Base-by-base conservation (phyloP, 2,113 vertebrate genomes). In the Stegastes partitus region DNA sequence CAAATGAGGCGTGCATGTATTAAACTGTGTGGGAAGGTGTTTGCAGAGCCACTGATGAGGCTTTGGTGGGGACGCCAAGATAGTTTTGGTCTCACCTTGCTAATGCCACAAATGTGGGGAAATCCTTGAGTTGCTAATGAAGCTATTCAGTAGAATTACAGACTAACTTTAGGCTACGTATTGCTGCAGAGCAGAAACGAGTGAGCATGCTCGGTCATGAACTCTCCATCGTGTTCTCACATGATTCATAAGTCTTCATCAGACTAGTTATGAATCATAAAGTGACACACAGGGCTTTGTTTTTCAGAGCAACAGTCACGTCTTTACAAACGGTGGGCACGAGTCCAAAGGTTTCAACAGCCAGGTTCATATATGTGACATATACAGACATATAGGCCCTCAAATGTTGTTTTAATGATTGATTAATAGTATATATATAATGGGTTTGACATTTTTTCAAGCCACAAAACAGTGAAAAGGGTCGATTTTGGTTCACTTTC, bases 141-240 rank as follows among this genome's bases (percentile, higher is more conserved):
- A 19, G 25, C 8, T 37, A 50, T 71, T 74, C 21, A 61, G 25
- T 12, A 5, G 15, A 16, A 5, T 15, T 16, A 5, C 28, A 55
- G 39, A 26, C 2, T 57, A 7, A 74, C 81, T 71, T 39, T 10
- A 56, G 63, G 77, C 44, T 54, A 47, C 21, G 12, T 50, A 26
- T 44, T 63, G 28, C n/a, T 56, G 21, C 44, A 18, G 47, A 47
- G 34, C 26, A 45, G 55, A 58, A 10, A 15, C 0, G n/a, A 10
- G 31, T 25, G 69, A 82, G 68, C 84, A 3, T 56, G 86, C 68
- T 81, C 65, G 22, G 69, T 82, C 86, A 72, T 18, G 61, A 80
- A 18, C 51, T 55, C 42, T 22, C 37, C 31, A 1, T 65, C 58
- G n/a, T 31, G 19, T 73, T 66, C 44, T 66, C 75, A 56, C 53